Percentiles rank a stretch among this genome's conserved stretches.
These are phyloP conservation scores for Panurus biarmicus DNA, from an alignment of 2,113 vertebrate species.

Conservation along the genomic window DNA sequence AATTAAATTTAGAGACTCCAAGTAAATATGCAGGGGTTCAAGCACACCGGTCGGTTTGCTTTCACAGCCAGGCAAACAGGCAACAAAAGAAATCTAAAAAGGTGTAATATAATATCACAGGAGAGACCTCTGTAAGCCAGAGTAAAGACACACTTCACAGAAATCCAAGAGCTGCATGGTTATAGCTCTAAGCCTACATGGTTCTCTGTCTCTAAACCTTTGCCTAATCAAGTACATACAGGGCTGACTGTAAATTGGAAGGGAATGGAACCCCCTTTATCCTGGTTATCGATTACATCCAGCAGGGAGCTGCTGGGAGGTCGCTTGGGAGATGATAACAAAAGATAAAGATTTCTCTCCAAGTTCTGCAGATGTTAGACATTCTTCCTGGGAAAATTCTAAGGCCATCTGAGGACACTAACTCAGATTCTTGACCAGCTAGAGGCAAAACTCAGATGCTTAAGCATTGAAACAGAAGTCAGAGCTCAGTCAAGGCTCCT, in stretches of 20 bases:
- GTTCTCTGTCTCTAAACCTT: not conserved
- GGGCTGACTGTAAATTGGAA: not conserved
- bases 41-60: not conserved
- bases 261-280: not conserved
- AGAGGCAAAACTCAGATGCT: not conserved
- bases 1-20: conserved; percentile 7
- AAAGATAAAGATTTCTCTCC: not conserved
- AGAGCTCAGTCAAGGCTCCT: not conserved
- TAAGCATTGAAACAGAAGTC: not conserved
- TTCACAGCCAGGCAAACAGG: not conserved
- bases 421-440: not conserved
- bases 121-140: not conserved
- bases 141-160: not conserved
- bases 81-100: not conserved
- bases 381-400: not conserved
- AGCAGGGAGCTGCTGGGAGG: not conserved
- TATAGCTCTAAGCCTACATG: not conserved
- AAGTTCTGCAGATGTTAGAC: not conserved
- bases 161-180: not conserved
- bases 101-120: not conserved
- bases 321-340: not conserved
- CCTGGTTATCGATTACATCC: not conserved
- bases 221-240: not conserved
- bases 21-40: not conserved
- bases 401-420: not conserved